Base-by-base conservation (phyloP, 2,888 invertebrate genomes). In the Atrina japonica region DNA sequence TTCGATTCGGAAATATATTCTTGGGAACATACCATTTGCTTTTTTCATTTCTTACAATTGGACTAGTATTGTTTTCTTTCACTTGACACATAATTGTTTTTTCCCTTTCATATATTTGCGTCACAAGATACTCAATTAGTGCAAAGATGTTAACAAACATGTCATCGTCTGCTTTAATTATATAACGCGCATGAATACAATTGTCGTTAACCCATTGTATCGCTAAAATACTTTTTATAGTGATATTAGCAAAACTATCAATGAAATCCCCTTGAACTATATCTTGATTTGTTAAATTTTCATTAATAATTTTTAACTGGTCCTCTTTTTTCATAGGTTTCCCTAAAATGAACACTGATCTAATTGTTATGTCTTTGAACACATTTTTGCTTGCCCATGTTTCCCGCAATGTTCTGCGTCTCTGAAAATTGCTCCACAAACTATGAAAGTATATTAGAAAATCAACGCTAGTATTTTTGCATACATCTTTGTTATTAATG, bases 81-180 rank as follows among this genome's bases (percentile, higher is more conserved):
- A 80, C 68, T 35, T 80, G 77, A 63, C 85, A 85, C 30, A 79
- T 66, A 27, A 83, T 75, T 30, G 78, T 70, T 7, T 75, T 72
- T 6, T 67, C 29, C 27, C 73, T 70, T 0, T 63, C 35, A 23
- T 75, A 69, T 23, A 85, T 66, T 35, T 70, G 50, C 0, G 83
- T 76, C n/a, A 84, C 64, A 6, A 83, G n/a, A 35, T 73, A 69
- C 43, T 82, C 77, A n/a, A 79, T 66, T 0, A 84, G 63, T 30
- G 59, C 70, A 52, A 85, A 84, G 3, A 83, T 75, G 66, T 87
- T 85, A 3, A 87, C 78, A 68, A 82, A 84, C 14, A 82, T 78
- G 58, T 84, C 83, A 47, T 84, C 83, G 58, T 83, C 83, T 0
- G 76, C 72, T 67, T 83, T 83, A 6, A 83, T 60, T 40, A 83